Conservation (phyloP, 2,888 invertebrate species). For the Vandiemenella viatica region DNA sequence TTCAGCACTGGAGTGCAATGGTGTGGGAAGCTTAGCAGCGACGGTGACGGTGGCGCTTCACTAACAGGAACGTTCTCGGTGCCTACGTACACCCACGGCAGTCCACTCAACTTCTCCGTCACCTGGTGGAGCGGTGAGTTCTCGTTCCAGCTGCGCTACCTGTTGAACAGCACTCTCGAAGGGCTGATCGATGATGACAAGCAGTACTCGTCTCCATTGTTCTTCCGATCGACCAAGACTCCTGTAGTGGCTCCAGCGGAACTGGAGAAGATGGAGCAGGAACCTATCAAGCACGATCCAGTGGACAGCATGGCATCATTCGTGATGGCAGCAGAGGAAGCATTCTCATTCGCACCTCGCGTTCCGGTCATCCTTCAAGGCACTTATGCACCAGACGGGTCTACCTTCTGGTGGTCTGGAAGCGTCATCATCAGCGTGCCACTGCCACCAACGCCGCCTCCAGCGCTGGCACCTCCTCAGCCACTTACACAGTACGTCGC, state of each 20-base stretch:
- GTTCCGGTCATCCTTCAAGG: slow-evolving; percentile 14
- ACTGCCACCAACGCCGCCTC: not conserved
- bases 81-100: slow-evolving; percentile 5
- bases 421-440: slow-evolving; percentile 10
- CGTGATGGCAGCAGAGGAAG: not conserved
- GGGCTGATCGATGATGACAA: slow-evolving; percentile 14
- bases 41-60: not conserved
- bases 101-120: not conserved
- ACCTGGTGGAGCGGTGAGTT: slow-evolving; percentile 5
- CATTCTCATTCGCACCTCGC: not conserved
- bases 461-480: not conserved
- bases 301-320: not conserved
- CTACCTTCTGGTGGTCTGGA: slow-evolving; percentile 15
- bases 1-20: slow-evolving; percentile 5
- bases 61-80: slow-evolving; percentile 5
- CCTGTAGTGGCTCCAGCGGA: not conserved
- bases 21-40: slow-evolving; percentile 1
- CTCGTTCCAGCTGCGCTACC: slow-evolving; percentile 11
- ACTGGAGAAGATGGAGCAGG: not conserved
- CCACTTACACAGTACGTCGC: not conserved
- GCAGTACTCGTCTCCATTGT: slow-evolving; percentile 13
- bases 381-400: slow-evolving; percentile 9
- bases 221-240: not conserved
- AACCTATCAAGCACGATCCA: not conserved
- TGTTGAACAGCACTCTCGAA: slow-evolving; percentile 13